phyloP scores from a whole-genome alignment of 2,113 vertebrate species.

The Sceloporus undulatus region DNA sequence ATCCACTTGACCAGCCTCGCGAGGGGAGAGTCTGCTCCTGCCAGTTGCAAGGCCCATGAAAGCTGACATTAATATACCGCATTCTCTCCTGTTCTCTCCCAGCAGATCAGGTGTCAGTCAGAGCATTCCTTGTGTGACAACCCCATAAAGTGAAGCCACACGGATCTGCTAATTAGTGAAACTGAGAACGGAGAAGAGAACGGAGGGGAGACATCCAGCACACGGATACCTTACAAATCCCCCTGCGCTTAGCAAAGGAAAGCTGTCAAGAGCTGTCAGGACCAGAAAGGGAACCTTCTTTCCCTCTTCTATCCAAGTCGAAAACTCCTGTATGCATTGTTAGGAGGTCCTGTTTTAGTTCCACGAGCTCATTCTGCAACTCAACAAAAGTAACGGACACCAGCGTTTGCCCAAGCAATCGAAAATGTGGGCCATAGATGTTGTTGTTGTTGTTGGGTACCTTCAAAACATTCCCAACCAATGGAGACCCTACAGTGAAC shows the following conservation, averaged over 20 bases:
- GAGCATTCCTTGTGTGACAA: constrained; percentile 8
- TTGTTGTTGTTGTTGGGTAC: no score
- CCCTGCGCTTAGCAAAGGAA: neutral
- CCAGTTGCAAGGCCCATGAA: neutral
- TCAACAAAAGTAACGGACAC: no score
- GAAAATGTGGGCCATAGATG: no score
- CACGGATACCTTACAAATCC: neutral
- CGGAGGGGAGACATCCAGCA: neutral
- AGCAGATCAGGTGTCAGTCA: constrained; percentile 33
- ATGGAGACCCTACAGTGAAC: no score
- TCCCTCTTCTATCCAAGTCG: neutral
- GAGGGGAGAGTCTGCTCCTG: no score
- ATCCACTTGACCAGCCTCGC: no score
- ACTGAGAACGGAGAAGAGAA: neutral
- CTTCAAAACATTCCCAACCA: no score
- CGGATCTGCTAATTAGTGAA: constrained; percentile 26
- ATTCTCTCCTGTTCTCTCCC: neutral
- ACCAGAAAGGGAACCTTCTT: neutral
- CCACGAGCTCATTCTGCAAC: no score
- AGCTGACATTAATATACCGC: neutral
- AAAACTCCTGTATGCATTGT: neutral
- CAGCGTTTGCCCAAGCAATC: no score
- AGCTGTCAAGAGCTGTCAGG: neutral
- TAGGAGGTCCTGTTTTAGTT: neutral
- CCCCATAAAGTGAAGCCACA: neutral